Percentiles rank a stretch among this genome's conserved stretches.
Conservation (phyloP, 2,113 vertebrate genomes). For the Salvelinus sp. region DNA sequence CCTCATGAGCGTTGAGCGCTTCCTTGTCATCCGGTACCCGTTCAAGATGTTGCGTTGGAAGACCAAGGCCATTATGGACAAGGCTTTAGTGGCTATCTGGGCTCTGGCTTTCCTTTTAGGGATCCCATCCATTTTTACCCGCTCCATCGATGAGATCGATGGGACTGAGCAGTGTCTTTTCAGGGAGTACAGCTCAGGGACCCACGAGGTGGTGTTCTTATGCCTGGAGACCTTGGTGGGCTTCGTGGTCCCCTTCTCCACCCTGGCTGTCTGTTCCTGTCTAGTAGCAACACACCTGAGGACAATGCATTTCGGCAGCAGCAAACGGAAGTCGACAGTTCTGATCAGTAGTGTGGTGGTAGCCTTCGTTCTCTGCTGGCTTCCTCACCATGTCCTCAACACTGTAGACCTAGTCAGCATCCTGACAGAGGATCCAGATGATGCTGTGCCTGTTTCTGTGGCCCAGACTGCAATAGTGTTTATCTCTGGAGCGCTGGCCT, state of each 20-base stretch:
- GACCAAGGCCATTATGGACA: constrained; percentile 51
- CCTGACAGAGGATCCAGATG: neutral
- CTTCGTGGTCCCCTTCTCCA: no score
- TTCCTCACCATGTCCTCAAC: constrained; percentile 64
- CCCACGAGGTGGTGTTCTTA: constrained; percentile 48
- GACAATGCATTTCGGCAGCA: no score
- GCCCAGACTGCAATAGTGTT: constrained; percentile 7
- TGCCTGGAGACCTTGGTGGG: no score
- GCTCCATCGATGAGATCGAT: no score
- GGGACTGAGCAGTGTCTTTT: constrained; percentile 65
- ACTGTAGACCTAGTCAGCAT: constrained; percentile 28
- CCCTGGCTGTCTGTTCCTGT: no score
- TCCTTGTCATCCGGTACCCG: constrained; percentile 33
- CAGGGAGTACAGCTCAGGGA: constrained; percentile 42
- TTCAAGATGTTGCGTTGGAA: constrained; percentile 43
- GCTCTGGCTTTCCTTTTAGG: constrained; percentile 65
- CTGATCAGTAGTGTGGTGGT: constrained; percentile 56
- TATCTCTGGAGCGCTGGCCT: constrained; percentile 54
- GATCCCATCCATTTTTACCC: constrained; percentile 59
- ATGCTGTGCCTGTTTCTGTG: no score
- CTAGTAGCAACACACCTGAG: no score
- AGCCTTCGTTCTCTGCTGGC: constrained; percentile 55
- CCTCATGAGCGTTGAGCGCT: constrained; percentile 75
- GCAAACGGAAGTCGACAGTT: constrained; percentile 54
- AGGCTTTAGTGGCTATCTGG: constrained; percentile 68